Evolutionary conservation across 1,140 invertebrate species (phyloP).

Genomic region (Pantala flavescens): DNA sequence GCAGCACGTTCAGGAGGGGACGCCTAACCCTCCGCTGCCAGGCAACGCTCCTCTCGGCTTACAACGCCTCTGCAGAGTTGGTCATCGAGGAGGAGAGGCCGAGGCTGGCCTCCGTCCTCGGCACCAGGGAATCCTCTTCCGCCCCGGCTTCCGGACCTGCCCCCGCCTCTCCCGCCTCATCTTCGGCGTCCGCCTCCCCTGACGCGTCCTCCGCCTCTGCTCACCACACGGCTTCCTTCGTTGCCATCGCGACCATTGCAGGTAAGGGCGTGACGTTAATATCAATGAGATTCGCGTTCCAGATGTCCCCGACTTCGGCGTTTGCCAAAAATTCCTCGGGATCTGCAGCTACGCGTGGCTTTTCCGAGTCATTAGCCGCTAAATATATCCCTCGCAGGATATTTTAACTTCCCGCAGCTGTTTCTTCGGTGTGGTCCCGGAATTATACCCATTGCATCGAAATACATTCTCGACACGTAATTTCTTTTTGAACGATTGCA

Average conservation of each 20-base stretch:
- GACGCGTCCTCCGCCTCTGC: background rate
- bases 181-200: background rate
- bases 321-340: too few relatives aligned
- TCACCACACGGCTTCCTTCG: background rate
- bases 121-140: slow-evolving; percentile 40
- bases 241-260: background rate
- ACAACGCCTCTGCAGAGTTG: slow-evolving; percentile 38
- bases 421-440: too few relatives aligned
- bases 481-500: too few relatives aligned
- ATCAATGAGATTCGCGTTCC: too few relatives aligned
- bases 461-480: too few relatives aligned
- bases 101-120: slow-evolving; percentile 51
- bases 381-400: too few relatives aligned
- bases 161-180: background rate
- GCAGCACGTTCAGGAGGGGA: slow-evolving; percentile 43
- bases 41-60: slow-evolving; percentile 48
- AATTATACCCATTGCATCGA: too few relatives aligned
- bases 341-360: too few relatives aligned
- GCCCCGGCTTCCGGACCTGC: background rate
- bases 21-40: slow-evolving; percentile 49
- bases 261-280: background rate
- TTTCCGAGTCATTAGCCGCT: too few relatives aligned
- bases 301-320: too few relatives aligned
- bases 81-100: slow-evolving; percentile 51
- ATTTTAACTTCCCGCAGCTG: too few relatives aligned